These are phyloP conservation scores for Scaptomyza polygonia DNA, from an alignment of 2,888 invertebrate species.

Conservation along the genomic window DNA sequence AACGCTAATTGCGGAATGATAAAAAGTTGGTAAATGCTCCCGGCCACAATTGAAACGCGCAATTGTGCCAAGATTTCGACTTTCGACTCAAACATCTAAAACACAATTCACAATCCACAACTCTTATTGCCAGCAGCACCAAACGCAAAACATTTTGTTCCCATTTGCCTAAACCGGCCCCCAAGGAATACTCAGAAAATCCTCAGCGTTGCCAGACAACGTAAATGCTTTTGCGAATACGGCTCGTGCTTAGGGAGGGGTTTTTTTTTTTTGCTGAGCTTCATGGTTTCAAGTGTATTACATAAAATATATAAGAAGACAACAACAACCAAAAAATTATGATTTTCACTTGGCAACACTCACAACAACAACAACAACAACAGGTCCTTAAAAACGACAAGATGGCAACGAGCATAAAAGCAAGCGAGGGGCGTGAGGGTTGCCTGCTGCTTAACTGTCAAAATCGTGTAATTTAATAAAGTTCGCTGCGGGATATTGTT, in stretches of 20 bases:
- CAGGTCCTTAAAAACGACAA: constrained; percentile 4
- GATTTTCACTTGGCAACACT: constrained; percentile 63
- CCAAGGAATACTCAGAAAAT: constrained; percentile 62
- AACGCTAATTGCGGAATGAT: constrained; percentile 78
- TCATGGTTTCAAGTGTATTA: constrained; percentile 63
- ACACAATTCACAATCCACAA: constrained; percentile 15
- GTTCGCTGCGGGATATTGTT: constrained; percentile 83
- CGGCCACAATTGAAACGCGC: constrained; percentile 45
- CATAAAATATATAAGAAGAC: constrained; percentile 63
- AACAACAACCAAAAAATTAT: constrained; percentile 57
- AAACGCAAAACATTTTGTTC: constrained; percentile 25
- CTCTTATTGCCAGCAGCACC: constrained; percentile 42
- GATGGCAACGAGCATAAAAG: constrained; percentile 22
- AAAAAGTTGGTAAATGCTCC: constrained; percentile 60
- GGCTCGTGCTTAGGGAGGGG: not conserved
- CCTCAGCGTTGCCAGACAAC: constrained; percentile 60
- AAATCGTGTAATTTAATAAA: constrained; percentile 84
- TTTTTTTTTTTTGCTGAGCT: constrained; percentile 5
- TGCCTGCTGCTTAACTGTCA: constrained; percentile 80
- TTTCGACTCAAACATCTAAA: not conserved
- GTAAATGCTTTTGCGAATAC: constrained; percentile 20
- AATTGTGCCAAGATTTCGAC: constrained; percentile 61
- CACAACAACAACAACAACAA: constrained; percentile 24
- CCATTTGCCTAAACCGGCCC: constrained; percentile 76
- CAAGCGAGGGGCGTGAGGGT: not conserved